Conservation (phyloP, 2,888 invertebrate genomes). For the Uropetala carovei region DNA sequence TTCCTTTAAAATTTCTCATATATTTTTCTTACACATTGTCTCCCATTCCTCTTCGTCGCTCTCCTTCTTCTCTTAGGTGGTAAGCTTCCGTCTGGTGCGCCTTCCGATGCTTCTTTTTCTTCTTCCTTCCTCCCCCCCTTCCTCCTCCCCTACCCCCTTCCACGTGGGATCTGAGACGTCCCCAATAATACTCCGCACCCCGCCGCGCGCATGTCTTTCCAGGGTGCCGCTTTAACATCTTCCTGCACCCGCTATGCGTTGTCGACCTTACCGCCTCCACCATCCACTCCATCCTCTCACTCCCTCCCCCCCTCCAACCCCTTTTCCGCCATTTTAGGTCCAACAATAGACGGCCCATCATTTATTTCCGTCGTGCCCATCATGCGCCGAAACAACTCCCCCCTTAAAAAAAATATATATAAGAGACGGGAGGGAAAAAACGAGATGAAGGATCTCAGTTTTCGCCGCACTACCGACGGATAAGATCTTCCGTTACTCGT, state of each 20-base stretch:
- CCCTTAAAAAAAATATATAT: not conserved
- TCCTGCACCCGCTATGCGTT: not conserved
- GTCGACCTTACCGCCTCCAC: too few relatives aligned
- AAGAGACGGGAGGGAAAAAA: not conserved
- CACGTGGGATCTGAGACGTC: too few relatives aligned
- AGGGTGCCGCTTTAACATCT: not conserved
- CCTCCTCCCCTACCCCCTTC: too few relatives aligned
- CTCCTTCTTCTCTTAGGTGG: not conserved
- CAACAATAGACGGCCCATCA: not conserved
- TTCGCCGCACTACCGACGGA: too few relatives aligned
- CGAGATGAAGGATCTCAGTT: too few relatives aligned
- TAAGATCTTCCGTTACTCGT: too few relatives aligned
- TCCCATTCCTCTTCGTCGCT: not conserved
- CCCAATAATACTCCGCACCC: too few relatives aligned
- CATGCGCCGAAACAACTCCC: not conserved
- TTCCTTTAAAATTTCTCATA: not conserved
- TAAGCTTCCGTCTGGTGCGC: too few relatives aligned
- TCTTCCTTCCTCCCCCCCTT: too few relatives aligned
- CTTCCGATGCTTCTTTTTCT: too few relatives aligned
- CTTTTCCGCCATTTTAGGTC: not conserved
- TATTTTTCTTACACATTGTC: not conserved
- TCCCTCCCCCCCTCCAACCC: not conserved
- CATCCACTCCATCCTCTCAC: too few relatives aligned
- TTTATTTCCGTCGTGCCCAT: not conserved
- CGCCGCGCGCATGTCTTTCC: not conserved